Percentiles rank a stretch among this genome's conserved stretches.
Conservation (phyloP, 2,888 invertebrate species). For the Tetheella fluctuosa region DNA sequence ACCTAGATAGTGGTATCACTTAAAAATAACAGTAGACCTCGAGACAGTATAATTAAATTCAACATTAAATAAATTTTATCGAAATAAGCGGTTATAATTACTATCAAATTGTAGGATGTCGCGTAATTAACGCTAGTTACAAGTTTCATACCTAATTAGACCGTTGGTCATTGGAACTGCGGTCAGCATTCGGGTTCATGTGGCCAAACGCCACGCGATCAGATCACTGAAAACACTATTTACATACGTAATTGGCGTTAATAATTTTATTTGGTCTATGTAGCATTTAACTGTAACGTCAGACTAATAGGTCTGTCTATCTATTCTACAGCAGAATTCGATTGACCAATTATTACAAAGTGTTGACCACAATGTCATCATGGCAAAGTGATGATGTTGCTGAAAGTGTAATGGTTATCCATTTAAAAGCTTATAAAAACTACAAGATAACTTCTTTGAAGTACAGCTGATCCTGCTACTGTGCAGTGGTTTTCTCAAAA, state of each 20-base stretch:
- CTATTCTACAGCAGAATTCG: too few relatives aligned
- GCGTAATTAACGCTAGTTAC: constrained; percentile 9
- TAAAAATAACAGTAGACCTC: not conserved
- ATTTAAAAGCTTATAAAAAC: too few relatives aligned
- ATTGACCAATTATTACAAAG: too few relatives aligned
- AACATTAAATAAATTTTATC: not conserved
- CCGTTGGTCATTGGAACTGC: constrained; percentile 9
- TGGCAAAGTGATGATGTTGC: too few relatives aligned
- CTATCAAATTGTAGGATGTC: constrained; percentile 5
- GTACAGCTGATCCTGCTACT: too few relatives aligned
- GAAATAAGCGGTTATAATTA: not conserved
- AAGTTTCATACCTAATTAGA: constrained; percentile 13
- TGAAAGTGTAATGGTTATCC: too few relatives aligned
- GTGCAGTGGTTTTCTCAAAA: too few relatives aligned
- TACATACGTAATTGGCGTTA: constrained; percentile 5
- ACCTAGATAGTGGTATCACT: too few relatives aligned
- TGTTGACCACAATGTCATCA: too few relatives aligned
- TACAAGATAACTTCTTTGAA: too few relatives aligned
- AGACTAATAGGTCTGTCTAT: too few relatives aligned
- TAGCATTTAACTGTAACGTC: not conserved
- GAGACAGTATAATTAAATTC: not conserved
- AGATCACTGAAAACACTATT: constrained; percentile 4
- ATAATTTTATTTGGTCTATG: not conserved
- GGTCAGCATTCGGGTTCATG: not conserved
- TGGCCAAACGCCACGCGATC: constrained; percentile 8